Evolutionary conservation across 2,797 vertebrate species (phyloP).

Genomic region (Thalassophryne amazonica): DNA sequence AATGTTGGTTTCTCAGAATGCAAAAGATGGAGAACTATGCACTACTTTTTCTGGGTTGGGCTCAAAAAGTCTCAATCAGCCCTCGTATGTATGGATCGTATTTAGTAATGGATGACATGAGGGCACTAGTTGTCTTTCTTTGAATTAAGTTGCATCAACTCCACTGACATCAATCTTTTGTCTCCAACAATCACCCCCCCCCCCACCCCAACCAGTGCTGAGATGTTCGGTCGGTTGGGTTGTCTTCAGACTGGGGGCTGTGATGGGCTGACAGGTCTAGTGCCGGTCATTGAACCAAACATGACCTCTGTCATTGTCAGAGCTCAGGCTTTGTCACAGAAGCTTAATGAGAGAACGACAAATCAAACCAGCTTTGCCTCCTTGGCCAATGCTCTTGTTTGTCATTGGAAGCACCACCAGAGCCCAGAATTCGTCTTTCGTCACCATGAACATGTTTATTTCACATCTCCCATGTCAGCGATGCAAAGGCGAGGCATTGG

Average conservation of each 20-base stretch:
- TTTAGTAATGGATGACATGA: neutral
- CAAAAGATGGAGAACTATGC: too few species aligned
- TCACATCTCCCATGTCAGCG: too few species aligned
- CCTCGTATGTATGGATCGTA: neutral
- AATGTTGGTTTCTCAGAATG: too few species aligned
- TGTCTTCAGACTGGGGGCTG: conserved; percentile 65
- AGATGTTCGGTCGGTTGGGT: conserved; percentile 59
- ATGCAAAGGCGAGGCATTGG: too few species aligned
- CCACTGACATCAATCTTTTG: conserved; percentile 57
- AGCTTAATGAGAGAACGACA: conserved; percentile 78
- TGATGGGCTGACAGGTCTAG: conserved; percentile 72
- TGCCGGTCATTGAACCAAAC: conserved; percentile 75
- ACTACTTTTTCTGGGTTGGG: too few species aligned
- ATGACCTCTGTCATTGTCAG: conserved; percentile 77
- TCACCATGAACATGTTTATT: conserved; percentile 35
- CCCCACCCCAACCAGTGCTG: conserved; percentile 9
- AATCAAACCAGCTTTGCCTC: conserved; percentile 55
- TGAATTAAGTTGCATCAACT: conserved; percentile 38
- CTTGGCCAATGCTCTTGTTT: conserved; percentile 41
- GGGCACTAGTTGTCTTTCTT: conserved; percentile 18
- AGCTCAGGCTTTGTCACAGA: conserved; percentile 73
- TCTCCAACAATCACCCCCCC: conserved; percentile 17
- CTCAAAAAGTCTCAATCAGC: too few species aligned
- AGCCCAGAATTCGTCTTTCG: conserved; percentile 28
- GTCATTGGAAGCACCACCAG: conserved; percentile 48